Evolutionary conservation across 2,888 invertebrate genomes (phyloP).

Genomic region (Nymphalis polychloros): DNA sequence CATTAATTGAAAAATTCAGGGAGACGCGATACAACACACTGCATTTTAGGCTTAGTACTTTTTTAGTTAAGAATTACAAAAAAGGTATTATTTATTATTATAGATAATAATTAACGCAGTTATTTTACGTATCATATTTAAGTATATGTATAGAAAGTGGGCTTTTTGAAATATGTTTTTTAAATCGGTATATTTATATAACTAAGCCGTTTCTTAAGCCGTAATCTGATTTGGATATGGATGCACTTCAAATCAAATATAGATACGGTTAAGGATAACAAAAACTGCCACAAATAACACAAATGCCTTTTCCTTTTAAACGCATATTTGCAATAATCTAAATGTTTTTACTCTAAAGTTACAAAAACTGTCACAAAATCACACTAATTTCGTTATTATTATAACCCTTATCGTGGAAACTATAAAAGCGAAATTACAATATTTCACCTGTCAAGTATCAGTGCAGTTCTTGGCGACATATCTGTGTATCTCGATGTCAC

Average conservation of each 20-base stretch:
- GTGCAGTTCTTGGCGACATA: conserved; percentile 10
- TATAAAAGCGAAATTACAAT: conserved; percentile 6
- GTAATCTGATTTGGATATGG: no score
- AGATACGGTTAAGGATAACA: conserved; percentile 1
- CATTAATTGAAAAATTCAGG: no score
- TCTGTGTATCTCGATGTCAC: conserved; percentile 28
- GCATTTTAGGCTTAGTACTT: no score
- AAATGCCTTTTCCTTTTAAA: conserved; percentile 18
- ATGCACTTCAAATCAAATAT: background rate
- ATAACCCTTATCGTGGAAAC: background rate
- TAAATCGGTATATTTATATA: no score
- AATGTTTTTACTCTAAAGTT: conserved; percentile 19
- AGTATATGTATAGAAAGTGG: no score
- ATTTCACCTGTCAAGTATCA: background rate
- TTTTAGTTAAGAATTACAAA: no score
- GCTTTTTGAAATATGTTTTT: no score
- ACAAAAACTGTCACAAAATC: conserved; percentile 1
- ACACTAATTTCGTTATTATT: background rate
- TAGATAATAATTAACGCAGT: no score
- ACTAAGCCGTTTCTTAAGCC: no score
- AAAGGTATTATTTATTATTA: no score
- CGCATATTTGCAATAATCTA: conserved; percentile 26
- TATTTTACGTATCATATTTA: no score
- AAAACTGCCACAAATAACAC: conserved; percentile 14
- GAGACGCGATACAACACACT: no score